phyloP scores from a whole-genome alignment of 2,113 vertebrate genomes.

The Megatriorchis doriae region DNA sequence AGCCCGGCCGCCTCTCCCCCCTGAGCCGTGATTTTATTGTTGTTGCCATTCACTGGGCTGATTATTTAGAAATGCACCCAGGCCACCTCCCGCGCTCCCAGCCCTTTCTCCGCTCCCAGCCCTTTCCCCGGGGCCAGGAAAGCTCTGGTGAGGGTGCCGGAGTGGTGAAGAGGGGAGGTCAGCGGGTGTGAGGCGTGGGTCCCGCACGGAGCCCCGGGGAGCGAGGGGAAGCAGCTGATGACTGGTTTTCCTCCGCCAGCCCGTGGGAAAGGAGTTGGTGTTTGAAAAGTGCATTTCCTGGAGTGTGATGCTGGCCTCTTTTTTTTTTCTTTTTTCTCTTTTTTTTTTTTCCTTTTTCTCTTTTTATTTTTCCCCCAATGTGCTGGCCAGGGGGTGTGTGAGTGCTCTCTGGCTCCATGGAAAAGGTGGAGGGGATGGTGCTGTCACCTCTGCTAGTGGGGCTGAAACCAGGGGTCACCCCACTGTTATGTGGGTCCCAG shows the following conservation, averaged over 20 bases:
- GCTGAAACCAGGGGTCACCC: not conserved
- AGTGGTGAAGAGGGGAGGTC: not conserved
- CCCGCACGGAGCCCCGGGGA: not conserved
- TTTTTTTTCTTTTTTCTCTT: not conserved
- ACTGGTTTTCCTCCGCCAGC: conserved; percentile 13
- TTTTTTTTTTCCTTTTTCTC: not conserved
- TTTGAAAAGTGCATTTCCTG: conserved; percentile 62
- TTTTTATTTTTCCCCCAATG: no score
- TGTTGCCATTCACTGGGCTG: conserved; percentile 28
- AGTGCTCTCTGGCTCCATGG: not conserved
- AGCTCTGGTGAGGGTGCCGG: not conserved
- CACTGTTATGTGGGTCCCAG: fast-evolving
- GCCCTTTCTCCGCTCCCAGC: not conserved
- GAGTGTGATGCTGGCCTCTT: not conserved
- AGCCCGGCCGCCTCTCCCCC: conserved; percentile 2
- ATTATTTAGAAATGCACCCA: conserved; percentile 39
- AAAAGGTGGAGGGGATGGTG: not conserved
- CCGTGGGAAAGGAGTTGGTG: conserved; percentile 64
- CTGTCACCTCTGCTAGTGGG: not conserved
- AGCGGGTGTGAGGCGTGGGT: not conserved
- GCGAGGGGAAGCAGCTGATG: conserved; percentile 40
- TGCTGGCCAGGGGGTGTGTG: not conserved
- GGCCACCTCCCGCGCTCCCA: not conserved
- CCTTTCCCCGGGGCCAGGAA: not conserved
- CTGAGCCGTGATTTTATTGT: conserved; percentile 21